A percentile compares a stretch with the other conserved stretches of the same genome.
Evolutionary conservation across 2,797 vertebrate species (phyloP).

Genomic region (Gobio occitaniae): DNA sequence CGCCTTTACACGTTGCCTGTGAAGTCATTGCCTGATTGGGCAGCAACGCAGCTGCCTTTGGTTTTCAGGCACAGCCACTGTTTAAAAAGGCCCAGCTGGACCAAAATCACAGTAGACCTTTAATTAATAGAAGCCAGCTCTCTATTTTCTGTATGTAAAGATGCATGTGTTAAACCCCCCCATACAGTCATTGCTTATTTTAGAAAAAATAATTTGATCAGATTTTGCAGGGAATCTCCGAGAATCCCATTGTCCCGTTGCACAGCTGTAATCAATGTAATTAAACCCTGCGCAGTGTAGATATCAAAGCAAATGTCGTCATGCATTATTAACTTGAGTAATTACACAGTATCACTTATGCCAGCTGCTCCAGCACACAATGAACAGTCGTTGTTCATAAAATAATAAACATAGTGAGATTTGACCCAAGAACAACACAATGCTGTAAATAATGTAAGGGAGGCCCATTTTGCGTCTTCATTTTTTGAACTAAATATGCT

Average conservation of each 20-base stretch:
- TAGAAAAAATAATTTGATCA: neutral
- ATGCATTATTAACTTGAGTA: slow-evolving; percentile 55
- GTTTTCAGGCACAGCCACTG: neutral
- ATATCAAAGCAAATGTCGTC: slow-evolving; percentile 56
- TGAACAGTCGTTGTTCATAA: slow-evolving; percentile 36
- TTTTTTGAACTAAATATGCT: slow-evolving; percentile 13
- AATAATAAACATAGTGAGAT: slow-evolving; percentile 48
- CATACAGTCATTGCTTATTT: neutral
- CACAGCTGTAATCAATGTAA: slow-evolving; percentile 48
- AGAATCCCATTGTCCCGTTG: slow-evolving; percentile 18
- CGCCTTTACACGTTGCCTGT: neutral
- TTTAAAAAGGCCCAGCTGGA: slow-evolving; percentile 12
- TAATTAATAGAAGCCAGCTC: neutral
- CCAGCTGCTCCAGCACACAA: slow-evolving; percentile 23
- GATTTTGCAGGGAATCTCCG: neutral
- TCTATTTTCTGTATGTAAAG: neutral
- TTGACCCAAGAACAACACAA: slow-evolving; percentile 7
- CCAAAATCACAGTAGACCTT: neutral
- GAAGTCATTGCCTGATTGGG: neutral
- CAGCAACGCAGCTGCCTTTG: neutral
- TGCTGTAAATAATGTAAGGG: slow-evolving; percentile 11
- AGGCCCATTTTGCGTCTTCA: neutral
- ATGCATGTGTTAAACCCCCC: neutral
- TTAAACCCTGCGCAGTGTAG: slow-evolving; percentile 37
- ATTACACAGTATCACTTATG: slow-evolving; percentile 49